These are phyloP conservation scores for Mamestra configurata DNA, from an alignment of 1,140 invertebrate species.

Conservation along the genomic window DNA sequence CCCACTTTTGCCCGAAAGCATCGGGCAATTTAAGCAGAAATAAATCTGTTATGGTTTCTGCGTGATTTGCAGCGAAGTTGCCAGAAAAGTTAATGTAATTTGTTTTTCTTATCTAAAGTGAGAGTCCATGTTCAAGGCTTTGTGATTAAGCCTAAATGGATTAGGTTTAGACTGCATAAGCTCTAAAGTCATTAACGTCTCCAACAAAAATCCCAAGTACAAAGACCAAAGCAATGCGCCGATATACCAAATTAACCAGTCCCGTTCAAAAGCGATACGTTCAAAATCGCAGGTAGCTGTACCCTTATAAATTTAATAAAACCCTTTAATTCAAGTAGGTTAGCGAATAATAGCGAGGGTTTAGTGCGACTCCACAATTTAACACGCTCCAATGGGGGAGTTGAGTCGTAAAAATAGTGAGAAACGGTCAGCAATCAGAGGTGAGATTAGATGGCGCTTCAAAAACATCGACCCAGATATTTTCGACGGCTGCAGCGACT, in stretches of 20 bases:
- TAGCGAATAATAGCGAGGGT: conserved; percentile 56
- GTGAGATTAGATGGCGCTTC: conserved; percentile 69
- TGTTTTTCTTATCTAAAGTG: not conserved
- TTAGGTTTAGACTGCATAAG: not conserved
- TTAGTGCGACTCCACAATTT: conserved; percentile 66
- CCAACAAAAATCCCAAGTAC: conserved; percentile 28
- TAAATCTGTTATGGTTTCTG: not conserved
- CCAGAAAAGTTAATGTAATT: not conserved
- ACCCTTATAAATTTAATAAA: conserved; percentile 61
- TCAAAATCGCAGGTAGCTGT: conserved; percentile 46
- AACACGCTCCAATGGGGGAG: conserved; percentile 67
- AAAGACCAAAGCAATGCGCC: conserved; percentile 14
- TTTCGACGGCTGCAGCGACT: conserved; percentile 15
- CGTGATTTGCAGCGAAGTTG: not conserved
- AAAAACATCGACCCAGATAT: conserved; percentile 35
- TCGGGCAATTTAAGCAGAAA: not conserved
- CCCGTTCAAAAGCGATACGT: conserved; percentile 15
- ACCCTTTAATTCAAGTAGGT: conserved; percentile 58
- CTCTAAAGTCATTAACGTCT: conserved; percentile 21
- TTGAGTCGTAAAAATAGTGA: conserved; percentile 77
- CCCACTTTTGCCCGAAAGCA: not conserved
- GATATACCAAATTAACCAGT: conserved; percentile 45
- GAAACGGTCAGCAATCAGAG: conserved; percentile 76
- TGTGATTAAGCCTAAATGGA: not conserved
- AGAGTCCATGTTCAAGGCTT: not conserved